Base-by-base conservation (phyloP, 2,888 invertebrate genomes). In the Epinotia bilunana region DNA sequence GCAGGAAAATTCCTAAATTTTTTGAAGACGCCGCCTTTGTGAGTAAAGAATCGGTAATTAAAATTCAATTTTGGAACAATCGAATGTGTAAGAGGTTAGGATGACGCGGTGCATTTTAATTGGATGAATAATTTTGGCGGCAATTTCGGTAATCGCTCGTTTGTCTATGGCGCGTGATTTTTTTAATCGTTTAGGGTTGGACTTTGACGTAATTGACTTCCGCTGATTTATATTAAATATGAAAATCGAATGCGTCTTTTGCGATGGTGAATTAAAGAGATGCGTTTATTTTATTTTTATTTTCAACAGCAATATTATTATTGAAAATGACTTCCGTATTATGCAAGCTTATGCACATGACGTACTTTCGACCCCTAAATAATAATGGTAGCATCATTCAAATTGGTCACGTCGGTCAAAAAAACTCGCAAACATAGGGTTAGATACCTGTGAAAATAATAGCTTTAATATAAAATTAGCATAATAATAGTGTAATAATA, bases 51-150 rank as follows among this genome's bases (percentile, higher is more conserved):
- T 89, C 89, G 93, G 93, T 92, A 92, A 94, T 94, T 94, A 94
- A 93, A 94, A 94, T 93, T 93, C 93, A 93, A 94, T 94, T 93
- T 93, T 88, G 87, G 93, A 90, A 93, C 93, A 94, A 93, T 94
- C 90, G 84, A 87, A 90, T 91, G 91, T 91, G 90, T 90, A 86
- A 83, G 87, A 84, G 87, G 88, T 86, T 85, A 80, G 84, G 84
- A 82, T 85, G 88, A 88, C 88, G 89, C 88, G 89, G 90, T 92
- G 93, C 92, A 92, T 93, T 91, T 90, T 93, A 93, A 93, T 93
- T 93, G 93, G 91, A 88, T 85, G 88, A 89, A 87, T 87, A 86
- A 88, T 87, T 88, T 84, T 84, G 86, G 85, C 79, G 81, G 81
- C 80, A 81, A 83, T 83, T 80, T 77, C 71, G 61, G 28, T 75